These are phyloP conservation scores for Prionailurus bengalensis DNA, from an alignment of 2,113 vertebrate genomes.

Conservation along the genomic window DNA sequence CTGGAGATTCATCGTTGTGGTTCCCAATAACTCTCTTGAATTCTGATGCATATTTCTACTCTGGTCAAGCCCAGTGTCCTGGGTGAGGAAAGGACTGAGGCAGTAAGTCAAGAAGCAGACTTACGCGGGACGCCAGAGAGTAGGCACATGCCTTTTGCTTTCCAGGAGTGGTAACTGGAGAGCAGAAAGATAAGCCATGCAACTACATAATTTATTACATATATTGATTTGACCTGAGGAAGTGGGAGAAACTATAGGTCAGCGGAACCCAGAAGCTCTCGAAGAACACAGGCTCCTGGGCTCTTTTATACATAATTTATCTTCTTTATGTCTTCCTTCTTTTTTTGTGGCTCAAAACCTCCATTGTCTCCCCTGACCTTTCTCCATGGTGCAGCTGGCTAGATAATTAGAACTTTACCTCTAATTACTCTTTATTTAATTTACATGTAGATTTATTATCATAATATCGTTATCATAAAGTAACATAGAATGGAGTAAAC, in stretches of 20 bases:
- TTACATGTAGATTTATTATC: background rate
- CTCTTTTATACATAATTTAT: constrained; percentile 68
- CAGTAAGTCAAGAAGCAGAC: background rate
- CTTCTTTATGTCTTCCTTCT: constrained; percentile 44
- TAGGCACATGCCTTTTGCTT: background rate
- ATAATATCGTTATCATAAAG: background rate
- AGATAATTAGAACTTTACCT: background rate
- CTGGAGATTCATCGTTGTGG: no score
- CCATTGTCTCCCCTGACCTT: constrained; percentile 50
- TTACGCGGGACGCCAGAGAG: no score
- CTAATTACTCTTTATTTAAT: background rate
- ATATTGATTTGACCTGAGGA: constrained; percentile 58
- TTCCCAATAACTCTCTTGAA: background rate
- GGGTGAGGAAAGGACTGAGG: background rate
- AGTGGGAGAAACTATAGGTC: constrained; percentile 38
- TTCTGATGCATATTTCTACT: background rate
- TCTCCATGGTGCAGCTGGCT: background rate
- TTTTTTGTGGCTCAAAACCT: background rate
- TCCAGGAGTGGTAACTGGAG: background rate
- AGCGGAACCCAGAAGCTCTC: background rate
- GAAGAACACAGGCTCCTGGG: background rate
- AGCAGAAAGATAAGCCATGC: background rate
- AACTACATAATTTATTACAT: constrained; percentile 64
- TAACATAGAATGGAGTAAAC: background rate
- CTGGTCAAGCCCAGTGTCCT: background rate